These are phyloP conservation scores for Pseudorasbora parva DNA, from an alignment of 2,113 vertebrate species.

Conservation along the genomic window DNA sequence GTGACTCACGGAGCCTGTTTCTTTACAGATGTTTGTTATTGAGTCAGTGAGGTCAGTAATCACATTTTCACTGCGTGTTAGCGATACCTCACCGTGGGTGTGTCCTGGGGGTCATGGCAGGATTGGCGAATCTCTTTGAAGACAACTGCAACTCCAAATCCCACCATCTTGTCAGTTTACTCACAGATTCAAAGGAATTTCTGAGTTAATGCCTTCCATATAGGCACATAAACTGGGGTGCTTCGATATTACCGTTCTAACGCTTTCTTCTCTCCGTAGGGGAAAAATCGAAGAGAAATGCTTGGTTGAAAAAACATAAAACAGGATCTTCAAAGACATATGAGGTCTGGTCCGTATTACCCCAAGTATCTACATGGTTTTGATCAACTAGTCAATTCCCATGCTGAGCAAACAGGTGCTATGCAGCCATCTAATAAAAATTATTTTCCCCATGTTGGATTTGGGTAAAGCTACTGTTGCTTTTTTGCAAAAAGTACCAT, in stretches of 20 bases:
- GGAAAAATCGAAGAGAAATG: conserved; percentile 7
- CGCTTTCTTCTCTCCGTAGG: background rate
- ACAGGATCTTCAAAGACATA: conserved; percentile 39
- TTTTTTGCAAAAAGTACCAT: background rate
- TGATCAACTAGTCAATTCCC: conserved; percentile 31
- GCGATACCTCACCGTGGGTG: conserved; percentile 38
- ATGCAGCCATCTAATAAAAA: conserved; percentile 21
- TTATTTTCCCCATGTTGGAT: background rate
- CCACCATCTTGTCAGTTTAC: conserved; percentile 43
- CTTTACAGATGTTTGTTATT: conserved; percentile 59
- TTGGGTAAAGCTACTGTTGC: conserved; percentile 2
- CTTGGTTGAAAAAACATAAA: conserved; percentile 40
- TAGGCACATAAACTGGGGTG: conserved; percentile 31
- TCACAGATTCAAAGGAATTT: conserved; percentile 49
- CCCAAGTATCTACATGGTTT: conserved; percentile 31
- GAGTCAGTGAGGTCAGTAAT: conserved; percentile 57
- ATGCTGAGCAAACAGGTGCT: conserved; percentile 44
- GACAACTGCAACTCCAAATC: conserved; percentile 34
- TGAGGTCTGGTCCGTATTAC: conserved; percentile 44
- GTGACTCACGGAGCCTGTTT: conserved; percentile 30
- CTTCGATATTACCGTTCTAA: conserved; percentile 26
- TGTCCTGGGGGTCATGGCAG: conserved; percentile 54
- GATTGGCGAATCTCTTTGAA: conserved; percentile 50
- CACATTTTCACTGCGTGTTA: conserved; percentile 53
- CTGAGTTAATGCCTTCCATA: conserved; percentile 56